phyloP scores from a whole-genome alignment of 92 coral and sea anemone genomes.

The Metridium senile region DNA sequence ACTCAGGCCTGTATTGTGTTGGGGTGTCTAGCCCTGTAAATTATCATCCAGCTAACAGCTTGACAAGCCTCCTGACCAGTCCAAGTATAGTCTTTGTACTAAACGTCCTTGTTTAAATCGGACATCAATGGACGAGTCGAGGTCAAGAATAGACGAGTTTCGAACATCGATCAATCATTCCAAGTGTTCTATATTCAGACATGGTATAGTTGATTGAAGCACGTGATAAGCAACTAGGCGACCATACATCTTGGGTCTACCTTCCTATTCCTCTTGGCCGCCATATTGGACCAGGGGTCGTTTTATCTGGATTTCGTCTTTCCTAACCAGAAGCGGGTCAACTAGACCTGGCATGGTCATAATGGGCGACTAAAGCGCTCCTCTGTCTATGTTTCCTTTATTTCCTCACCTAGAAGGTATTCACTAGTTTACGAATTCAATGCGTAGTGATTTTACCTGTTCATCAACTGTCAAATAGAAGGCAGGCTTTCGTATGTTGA shows the following conservation, averaged over 20 bases:
- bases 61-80: neutral
- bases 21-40: conserved; percentile 1
- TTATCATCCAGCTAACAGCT: neutral
- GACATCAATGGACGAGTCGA: neutral
- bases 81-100: neutral
- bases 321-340: neutral
- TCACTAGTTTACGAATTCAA: too few relatives aligned
- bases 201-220: neutral
- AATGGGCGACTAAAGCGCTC: too few relatives aligned
- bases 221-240: conserved; percentile 11
- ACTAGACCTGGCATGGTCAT: too few relatives aligned
- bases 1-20: too few relatives aligned
- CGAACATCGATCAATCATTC: neutral
- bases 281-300: conserved; percentile 38
- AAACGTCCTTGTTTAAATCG: neutral
- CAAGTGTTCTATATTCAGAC: neutral
- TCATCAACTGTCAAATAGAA: too few relatives aligned
- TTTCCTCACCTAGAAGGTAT: too few relatives aligned
- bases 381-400: too few relatives aligned
- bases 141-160: neutral
- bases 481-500: too few relatives aligned
- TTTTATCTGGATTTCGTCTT: neutral
- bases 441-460: too few relatives aligned
- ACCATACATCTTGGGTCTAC: conserved; percentile 1
- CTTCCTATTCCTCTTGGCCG: conserved; percentile 16